Conservation (phyloP, 2,113 vertebrate species). For the Pterocles orientalis region DNA sequence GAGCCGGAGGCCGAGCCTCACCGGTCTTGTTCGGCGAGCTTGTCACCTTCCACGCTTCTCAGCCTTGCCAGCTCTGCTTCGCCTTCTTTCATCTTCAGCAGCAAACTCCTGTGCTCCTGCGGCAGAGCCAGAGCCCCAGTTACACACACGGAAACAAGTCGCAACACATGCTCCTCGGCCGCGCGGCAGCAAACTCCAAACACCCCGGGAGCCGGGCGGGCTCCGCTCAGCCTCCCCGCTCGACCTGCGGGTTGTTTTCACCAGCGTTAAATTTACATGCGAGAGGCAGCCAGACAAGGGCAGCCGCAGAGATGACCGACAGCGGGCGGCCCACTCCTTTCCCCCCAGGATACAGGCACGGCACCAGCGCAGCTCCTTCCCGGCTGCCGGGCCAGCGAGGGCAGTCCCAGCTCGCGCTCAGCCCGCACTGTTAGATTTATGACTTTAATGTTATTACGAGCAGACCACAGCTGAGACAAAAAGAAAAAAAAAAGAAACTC, state of each 20-base stretch:
- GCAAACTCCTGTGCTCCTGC: constrained; percentile 83
- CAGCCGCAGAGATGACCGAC: neutral
- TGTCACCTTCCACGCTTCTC: constrained; percentile 73
- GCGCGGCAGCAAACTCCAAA: no score
- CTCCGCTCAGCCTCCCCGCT: neutral
- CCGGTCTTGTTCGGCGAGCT: constrained; percentile 78
- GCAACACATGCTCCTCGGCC: neutral
- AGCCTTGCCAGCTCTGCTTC: constrained; percentile 82
- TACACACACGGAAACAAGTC: neutral
- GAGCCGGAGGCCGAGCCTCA: constrained; percentile 62
- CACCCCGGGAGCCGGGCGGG: neutral
- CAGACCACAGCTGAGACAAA: neutral
- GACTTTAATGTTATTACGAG: neutral
- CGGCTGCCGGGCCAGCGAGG: neutral
- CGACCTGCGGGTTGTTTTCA: neutral
- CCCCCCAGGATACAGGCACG: neutral
- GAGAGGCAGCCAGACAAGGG: neutral
- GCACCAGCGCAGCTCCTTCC: neutral
- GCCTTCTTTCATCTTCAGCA: constrained; percentile 77
- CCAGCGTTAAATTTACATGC: fast-evolving
- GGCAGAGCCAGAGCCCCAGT: neutral
- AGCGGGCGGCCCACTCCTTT: neutral
- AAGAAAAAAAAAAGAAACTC: no score
- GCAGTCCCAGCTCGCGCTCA: neutral
- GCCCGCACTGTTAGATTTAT: neutral